Conservation (phyloP, 1,140 invertebrate genomes). For the Drosophila pandora region DNA sequence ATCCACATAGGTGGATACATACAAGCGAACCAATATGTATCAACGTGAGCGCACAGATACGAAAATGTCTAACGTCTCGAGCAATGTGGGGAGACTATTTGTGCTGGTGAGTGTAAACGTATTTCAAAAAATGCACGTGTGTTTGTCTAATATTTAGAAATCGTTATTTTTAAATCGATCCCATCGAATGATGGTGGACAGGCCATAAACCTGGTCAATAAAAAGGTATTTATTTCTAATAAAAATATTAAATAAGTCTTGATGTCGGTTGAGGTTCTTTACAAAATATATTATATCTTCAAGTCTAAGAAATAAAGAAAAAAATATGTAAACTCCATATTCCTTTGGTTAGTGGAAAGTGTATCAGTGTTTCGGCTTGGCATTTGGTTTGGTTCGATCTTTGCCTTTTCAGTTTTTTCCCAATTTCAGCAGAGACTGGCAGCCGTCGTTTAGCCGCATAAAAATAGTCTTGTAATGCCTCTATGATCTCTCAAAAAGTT, state of each 20-base stretch:
- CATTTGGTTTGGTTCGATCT: background rate
- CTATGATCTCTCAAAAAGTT: constrained; percentile 46
- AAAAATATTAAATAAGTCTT: no score
- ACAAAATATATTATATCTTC: no score
- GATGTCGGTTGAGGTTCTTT: no score
- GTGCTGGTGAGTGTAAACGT: constrained; percentile 33
- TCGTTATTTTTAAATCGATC: constrained; percentile 47
- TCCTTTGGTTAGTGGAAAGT: background rate
- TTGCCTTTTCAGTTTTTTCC: constrained; percentile 39
- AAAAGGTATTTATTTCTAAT: background rate
- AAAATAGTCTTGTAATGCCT: constrained; percentile 59
- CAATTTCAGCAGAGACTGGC: constrained; percentile 48
- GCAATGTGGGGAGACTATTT: constrained; percentile 39
- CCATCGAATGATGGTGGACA: constrained; percentile 18
- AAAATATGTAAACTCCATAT: no score
- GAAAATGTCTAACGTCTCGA: constrained; percentile 24
- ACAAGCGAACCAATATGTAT: constrained; percentile 20
- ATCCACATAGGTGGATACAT: constrained; percentile 21
- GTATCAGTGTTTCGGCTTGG: constrained; percentile 15
- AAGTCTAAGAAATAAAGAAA: no score
- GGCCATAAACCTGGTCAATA: constrained; percentile 23
- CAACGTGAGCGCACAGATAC: constrained; percentile 28
- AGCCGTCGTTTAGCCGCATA: constrained; percentile 36
- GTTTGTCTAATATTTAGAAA: constrained; percentile 58
- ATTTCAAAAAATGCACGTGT: constrained; percentile 56